Evolutionary conservation across 2,113 vertebrate genomes (phyloP).

Genomic region (Dipodomys merriami): DNA sequence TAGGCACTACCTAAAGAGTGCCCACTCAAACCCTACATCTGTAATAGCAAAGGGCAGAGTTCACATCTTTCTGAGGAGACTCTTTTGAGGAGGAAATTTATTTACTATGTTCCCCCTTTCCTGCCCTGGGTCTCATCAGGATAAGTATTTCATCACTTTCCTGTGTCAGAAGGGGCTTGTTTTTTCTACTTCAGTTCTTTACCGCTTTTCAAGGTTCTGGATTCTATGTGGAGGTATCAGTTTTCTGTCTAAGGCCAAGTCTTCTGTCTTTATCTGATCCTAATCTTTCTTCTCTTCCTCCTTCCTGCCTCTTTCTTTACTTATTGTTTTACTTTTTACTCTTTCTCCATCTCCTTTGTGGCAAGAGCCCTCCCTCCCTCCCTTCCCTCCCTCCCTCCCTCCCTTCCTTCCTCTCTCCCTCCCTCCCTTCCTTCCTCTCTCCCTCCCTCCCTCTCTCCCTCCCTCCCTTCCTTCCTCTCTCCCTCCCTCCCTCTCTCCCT

Average conservation of each 20-base stretch:
- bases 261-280: not conserved
- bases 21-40: not conserved
- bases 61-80: not conserved
- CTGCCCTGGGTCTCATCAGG: not conserved
- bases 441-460: no score
- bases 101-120: not conserved
- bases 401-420: no score
- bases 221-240: not conserved
- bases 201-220: not conserved
- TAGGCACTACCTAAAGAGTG: no score
- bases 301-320: not conserved
- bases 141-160: not conserved
- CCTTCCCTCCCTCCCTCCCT: no score
- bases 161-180: no score
- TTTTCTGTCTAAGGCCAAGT: not conserved
- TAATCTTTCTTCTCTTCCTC: rapidly evolving
- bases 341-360: not conserved
- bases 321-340: no score
- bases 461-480: no score
- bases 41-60: not conserved
- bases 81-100: not conserved
- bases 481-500: no score
- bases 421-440: no score
- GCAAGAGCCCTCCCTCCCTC: no score
- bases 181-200: not conserved